phyloP scores from a whole-genome alignment of 2,797 vertebrate species.

The Hypotaenidia philippensis region DNA sequence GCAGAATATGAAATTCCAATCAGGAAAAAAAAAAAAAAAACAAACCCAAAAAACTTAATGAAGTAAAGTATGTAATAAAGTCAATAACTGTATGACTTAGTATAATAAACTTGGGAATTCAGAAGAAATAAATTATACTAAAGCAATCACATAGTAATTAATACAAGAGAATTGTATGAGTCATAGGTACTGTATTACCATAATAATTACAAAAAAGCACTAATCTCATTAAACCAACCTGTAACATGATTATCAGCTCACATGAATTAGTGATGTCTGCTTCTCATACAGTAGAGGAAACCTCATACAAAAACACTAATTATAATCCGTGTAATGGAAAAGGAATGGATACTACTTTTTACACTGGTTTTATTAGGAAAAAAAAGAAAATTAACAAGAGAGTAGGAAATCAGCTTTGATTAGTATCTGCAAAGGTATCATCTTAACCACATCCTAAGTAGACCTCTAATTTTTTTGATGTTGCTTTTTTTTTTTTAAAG shows the following conservation, averaged over 20 bases:
- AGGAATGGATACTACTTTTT: neutral
- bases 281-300: slow-evolving; percentile 23
- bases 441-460: neutral
- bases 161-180: slow-evolving; percentile 60
- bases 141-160: slow-evolving; percentile 74
- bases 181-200: slow-evolving; percentile 59
- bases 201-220: slow-evolving; percentile 74
- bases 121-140: slow-evolving; percentile 65
- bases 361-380: neutral
- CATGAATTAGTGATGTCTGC: slow-evolving; percentile 51
- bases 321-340: neutral
- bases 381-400: neutral
- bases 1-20: neutral
- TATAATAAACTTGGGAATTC: slow-evolving; percentile 48
- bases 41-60: neutral
- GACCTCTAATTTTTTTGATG: neutral
- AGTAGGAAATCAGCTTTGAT: neutral
- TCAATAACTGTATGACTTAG: slow-evolving; percentile 32
- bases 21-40: neutral
- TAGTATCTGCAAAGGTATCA: neutral
- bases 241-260: slow-evolving; percentile 58
- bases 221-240: slow-evolving; percentile 70
- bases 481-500: neutral
- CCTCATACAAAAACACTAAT: slow-evolving; percentile 17
- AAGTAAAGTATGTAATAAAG: slow-evolving; percentile 6